phyloP scores from a whole-genome alignment of 2,888 invertebrate genomes.

The Brachyopa scutellaris region DNA sequence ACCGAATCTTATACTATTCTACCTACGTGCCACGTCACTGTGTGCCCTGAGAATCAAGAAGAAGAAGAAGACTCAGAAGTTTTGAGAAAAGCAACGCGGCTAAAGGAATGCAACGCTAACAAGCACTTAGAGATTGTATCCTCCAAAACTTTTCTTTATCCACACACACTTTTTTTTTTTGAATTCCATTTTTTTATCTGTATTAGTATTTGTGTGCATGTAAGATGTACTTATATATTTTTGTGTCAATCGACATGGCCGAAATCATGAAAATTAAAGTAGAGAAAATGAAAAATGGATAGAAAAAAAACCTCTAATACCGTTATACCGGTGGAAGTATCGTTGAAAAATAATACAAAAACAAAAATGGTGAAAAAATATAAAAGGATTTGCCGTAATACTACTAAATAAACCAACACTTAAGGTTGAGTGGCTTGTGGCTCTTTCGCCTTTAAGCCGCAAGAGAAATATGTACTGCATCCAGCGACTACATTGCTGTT shows the following conservation, averaged over 20 bases:
- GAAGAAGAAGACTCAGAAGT: constrained; percentile 3
- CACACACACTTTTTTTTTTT: background rate
- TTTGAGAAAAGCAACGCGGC: constrained; percentile 18
- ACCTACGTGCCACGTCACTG: background rate
- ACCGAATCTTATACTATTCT: background rate
- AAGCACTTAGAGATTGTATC: constrained; percentile 68
- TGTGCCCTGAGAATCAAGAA: background rate
- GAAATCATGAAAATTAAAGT: constrained; percentile 67
- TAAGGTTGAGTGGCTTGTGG: constrained; percentile 71
- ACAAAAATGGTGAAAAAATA: constrained; percentile 1
- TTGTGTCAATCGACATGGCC: constrained; percentile 64
- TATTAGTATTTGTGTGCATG: background rate
- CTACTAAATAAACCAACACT: constrained; percentile 72
- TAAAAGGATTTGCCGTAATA: constrained; percentile 67
- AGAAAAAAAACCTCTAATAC: constrained; percentile 40
- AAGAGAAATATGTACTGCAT: constrained; percentile 45
- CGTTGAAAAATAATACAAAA: constrained; percentile 25
- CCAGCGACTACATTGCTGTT: constrained; percentile 7
- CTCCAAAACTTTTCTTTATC: constrained; percentile 38
- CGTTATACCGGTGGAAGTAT: constrained; percentile 39
- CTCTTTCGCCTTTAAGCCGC: constrained; percentile 44
- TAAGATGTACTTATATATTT: constrained; percentile 18
- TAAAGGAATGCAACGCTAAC: constrained; percentile 66
- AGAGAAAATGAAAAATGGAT: constrained; percentile 2
- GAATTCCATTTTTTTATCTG: background rate